phyloP scores from a whole-genome alignment of 2,797 vertebrate genomes.

The Varecia variegata region DNA sequence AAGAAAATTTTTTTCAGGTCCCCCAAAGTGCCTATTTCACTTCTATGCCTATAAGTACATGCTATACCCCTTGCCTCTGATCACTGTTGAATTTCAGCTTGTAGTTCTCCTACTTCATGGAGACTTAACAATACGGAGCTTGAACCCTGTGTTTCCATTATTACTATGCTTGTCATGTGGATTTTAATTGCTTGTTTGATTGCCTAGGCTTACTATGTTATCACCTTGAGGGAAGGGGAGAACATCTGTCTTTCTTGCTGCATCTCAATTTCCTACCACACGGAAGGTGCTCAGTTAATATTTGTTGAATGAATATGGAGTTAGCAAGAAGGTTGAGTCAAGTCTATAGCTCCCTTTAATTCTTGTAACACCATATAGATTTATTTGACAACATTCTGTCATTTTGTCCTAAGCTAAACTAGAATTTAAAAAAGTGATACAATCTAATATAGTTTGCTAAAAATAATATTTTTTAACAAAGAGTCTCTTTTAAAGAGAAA shows the following conservation, averaged over 20 bases:
- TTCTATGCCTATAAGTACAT: not conserved
- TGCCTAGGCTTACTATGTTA: not conserved
- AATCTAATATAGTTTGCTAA: not conserved
- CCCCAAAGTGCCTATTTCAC: not conserved
- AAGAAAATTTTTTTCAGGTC: not conserved
- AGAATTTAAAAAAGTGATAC: conserved; percentile 8
- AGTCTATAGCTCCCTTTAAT: not conserved
- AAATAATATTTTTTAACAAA: not conserved
- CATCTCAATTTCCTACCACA: not conserved
- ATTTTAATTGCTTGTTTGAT: conserved; percentile 36
- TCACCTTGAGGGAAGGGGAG: not conserved
- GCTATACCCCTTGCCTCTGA: not conserved
- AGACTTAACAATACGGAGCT: not conserved
- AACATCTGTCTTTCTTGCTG: not conserved
- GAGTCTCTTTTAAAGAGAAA: not conserved
- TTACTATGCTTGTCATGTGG: not conserved
- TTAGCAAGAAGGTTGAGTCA: not conserved
- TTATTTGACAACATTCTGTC: not conserved
- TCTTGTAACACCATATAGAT: not conserved
- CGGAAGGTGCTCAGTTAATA: not conserved
- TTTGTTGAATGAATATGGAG: conserved; percentile 12
- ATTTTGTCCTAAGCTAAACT: not conserved
- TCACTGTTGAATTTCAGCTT: not conserved
- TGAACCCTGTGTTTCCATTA: not conserved
- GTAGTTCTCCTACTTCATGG: not conserved